Evolutionary conservation across 2,888 invertebrate species (phyloP).

Genomic region (Euproctis similis): DNA sequence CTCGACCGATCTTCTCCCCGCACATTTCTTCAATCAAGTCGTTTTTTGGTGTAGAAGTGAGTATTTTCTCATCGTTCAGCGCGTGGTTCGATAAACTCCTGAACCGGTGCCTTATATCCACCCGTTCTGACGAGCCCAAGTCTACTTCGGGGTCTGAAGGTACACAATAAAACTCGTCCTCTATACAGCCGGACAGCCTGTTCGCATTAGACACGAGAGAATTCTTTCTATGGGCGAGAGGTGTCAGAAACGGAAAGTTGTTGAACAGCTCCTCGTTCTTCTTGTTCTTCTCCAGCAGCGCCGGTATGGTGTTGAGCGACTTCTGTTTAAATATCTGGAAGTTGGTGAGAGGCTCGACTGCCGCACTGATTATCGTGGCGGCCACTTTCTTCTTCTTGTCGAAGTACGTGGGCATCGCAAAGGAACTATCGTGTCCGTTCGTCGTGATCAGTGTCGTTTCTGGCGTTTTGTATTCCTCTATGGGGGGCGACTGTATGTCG

Average conservation of each 20-base stretch:
- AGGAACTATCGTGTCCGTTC: slow-evolving; percentile 38
- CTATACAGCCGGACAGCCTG: slow-evolving; percentile 56
- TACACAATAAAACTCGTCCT: slow-evolving; percentile 67
- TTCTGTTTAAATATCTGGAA: slow-evolving; percentile 69
- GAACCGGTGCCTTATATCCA: slow-evolving; percentile 48
- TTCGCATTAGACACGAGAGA: slow-evolving; percentile 50
- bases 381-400: slow-evolving; percentile 53
- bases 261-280: slow-evolving; percentile 68
- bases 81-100: slow-evolving; percentile 42
- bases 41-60: slow-evolving; percentile 49
- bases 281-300: slow-evolving; percentile 44
- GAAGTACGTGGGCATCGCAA: slow-evolving; percentile 68
- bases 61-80: slow-evolving; percentile 27
- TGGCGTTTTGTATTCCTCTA: slow-evolving; percentile 49
- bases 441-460: slow-evolving; percentile 35
- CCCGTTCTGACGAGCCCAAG: slow-evolving; percentile 28
- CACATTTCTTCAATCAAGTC: slow-evolving; percentile 11
- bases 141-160: slow-evolving; percentile 49
- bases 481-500: slow-evolving; percentile 36
- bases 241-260: slow-evolving; percentile 76
- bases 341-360: slow-evolving; percentile 57
- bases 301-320: slow-evolving; percentile 65
- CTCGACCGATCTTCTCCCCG: slow-evolving; percentile 7
- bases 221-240: slow-evolving; percentile 71
- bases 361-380: slow-evolving; percentile 41